These are phyloP conservation scores for Lycaena phlaeas DNA, from an alignment of 2,888 invertebrate species.

Conservation along the genomic window DNA sequence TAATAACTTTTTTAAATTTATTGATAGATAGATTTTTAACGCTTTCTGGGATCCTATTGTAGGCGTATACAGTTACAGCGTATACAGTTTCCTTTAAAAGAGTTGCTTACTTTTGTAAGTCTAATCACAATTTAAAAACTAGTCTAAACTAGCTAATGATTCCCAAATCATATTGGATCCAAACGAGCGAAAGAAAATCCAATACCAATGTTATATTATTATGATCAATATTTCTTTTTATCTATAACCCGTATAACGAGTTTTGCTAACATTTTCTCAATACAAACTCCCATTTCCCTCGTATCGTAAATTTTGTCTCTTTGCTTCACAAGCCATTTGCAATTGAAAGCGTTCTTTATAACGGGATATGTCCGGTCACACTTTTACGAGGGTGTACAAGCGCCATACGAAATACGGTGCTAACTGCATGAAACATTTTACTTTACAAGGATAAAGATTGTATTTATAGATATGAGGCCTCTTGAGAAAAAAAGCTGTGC, in stretches of 20 bases:
- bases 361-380: conserved; percentile 53
- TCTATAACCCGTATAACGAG: not conserved
- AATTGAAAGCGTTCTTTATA: conserved; percentile 65
- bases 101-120: too few relatives aligned
- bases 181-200: not conserved
- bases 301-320: conserved; percentile 43
- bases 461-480: too few relatives aligned
- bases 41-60: too few relatives aligned
- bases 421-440: conserved; percentile 1
- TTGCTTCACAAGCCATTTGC: conserved; percentile 50
- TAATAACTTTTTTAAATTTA: too few relatives aligned
- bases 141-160: too few relatives aligned
- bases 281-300: conserved; percentile 50
- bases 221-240: conserved; percentile 3
- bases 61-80: too few relatives aligned
- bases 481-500: too few relatives aligned
- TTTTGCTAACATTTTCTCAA: conserved; percentile 3
- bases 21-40: too few relatives aligned
- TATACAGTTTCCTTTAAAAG: too few relatives aligned
- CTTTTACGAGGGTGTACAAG: conserved; percentile 45
- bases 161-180: too few relatives aligned
- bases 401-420: conserved; percentile 15
- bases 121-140: too few relatives aligned
- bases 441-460: too few relatives aligned
- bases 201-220: not conserved